Base-by-base conservation (phyloP, 2,888 invertebrate genomes). In the Theodoxus fluviatilis region DNA sequence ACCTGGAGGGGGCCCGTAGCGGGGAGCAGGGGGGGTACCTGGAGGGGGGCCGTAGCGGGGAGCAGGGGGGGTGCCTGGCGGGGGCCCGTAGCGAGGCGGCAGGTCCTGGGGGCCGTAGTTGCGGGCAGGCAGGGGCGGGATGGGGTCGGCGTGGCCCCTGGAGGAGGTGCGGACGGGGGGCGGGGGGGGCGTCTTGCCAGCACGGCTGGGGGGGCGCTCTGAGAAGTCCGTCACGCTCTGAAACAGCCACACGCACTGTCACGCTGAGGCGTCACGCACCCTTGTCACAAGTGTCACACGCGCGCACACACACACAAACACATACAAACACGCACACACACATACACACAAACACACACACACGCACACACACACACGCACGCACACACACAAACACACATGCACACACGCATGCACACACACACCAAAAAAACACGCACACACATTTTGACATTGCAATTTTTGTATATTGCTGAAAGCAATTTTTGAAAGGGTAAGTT, bases 191-290 rank as follows among this genome's bases (percentile, higher is more conserved):
- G 82, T 82, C 68, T 80, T 81, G 69, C 78, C 79, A 37, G 77
- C 74, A 57, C 81, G 76, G 75, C 81, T 81, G 28, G 78, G 71
- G 22, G 81, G 78, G 63, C 75, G 71, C 68, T 82, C 82, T 1
- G 80, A 80, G 49, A 77, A 72, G 49, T 82, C 83, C 68, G 81
- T 76, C 72, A 80, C 75, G 75, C 82, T 83, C 82, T 83, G 75
- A 55, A 72, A 74, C 59, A 31, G 57, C n/a, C 25, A 37, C 18
- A 55, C 25, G 15, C 0, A 43, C 28, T 68, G 15, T 33, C 35
- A 9, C 3, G 35, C 18, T 9, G 35, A 15, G 4, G 4, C 3
- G 18, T 4, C 18, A 3, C 25, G 4, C 25, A 3, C 25, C 3
- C 25, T n/a, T 52, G 52, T 52, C 22, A 33, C 35, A 33, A 31